Evolutionary conservation across 2,113 vertebrate species (phyloP).

Genomic region (Nansenia antarctica): DNA sequence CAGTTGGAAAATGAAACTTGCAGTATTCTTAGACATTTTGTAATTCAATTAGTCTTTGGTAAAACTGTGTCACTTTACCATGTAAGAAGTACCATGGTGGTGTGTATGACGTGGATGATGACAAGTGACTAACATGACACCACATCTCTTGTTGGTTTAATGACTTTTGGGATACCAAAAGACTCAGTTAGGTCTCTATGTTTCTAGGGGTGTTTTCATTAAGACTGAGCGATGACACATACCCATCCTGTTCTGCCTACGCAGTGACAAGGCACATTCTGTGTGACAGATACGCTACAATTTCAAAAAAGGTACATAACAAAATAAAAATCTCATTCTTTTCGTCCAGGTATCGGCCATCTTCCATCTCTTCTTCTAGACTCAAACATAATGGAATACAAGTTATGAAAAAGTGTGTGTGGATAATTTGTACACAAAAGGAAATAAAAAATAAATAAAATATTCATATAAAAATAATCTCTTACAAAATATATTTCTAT

Average conservation of each 20-base stretch:
- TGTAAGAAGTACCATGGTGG: too few relatives aligned
- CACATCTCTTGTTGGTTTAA: too few relatives aligned
- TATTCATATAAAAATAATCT: slow-evolving; percentile 98
- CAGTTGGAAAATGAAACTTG: slow-evolving; percentile 26
- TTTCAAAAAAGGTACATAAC: slow-evolving; percentile 46
- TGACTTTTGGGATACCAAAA: too few relatives aligned
- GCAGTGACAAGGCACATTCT: slow-evolving; percentile 63
- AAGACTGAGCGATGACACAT: too few relatives aligned
- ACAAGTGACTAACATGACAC: too few relatives aligned
- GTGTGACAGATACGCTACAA: slow-evolving; percentile 26
- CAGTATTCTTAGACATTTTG: background rate
- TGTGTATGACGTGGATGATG: too few relatives aligned
- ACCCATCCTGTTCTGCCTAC: slow-evolving; percentile 62
- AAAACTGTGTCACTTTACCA: background rate
- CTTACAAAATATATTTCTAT: slow-evolving; percentile 95
- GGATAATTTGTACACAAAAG: slow-evolving; percentile 75
- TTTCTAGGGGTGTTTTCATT: too few relatives aligned
- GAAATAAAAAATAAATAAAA: slow-evolving; percentile 89
- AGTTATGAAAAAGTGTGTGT: slow-evolving; percentile 63
- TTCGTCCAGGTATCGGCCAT: slow-evolving; percentile 39
- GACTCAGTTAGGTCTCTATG: too few relatives aligned
- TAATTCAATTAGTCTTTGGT: background rate
- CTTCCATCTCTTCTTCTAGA: slow-evolving; percentile 53
- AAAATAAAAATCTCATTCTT: background rate
- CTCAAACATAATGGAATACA: too few relatives aligned